phyloP scores from a whole-genome alignment of 2,888 invertebrate genomes.

The Ypsolopha sequella region DNA sequence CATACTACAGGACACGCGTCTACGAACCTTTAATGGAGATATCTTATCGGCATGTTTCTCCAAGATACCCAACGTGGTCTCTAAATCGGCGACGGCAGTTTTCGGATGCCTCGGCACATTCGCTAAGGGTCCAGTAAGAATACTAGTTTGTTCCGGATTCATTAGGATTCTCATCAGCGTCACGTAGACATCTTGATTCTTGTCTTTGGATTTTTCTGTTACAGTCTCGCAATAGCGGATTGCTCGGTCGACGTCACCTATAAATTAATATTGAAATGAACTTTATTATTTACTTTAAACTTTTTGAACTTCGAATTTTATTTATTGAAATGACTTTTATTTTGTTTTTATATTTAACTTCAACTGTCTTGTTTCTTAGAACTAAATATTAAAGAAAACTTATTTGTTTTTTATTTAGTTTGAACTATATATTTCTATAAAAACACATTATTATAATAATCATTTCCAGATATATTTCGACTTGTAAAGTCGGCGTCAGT shows the following conservation, averaged over 20 bases:
- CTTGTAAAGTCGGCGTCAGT: no score
- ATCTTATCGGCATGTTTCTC: slow-evolving; percentile 88
- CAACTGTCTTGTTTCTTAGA: no score
- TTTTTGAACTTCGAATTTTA: no score
- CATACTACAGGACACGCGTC: slow-evolving; percentile 4
- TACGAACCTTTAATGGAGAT: slow-evolving; percentile 79
- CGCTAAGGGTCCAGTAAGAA: slow-evolving; percentile 52
- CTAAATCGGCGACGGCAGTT: slow-evolving; percentile 79
- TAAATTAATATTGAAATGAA: slow-evolving; percentile 8
- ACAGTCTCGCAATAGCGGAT: slow-evolving; percentile 86
- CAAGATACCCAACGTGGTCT: slow-evolving; percentile 83
- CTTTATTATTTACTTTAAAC: no score
- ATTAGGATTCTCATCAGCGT: slow-evolving; percentile 69
- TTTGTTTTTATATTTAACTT: no score
- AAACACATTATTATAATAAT: no score
- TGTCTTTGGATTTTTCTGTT: slow-evolving; percentile 50
- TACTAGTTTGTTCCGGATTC: slow-evolving; percentile 38
- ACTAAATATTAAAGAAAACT: no score
- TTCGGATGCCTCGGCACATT: slow-evolving; percentile 66
- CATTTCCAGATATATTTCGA: no score
- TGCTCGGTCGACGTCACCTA: slow-evolving; percentile 84
- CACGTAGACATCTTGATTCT: slow-evolving; percentile 70
- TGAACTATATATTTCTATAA: no score
- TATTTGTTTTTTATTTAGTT: no score
- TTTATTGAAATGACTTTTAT: no score